Evolutionary conservation across 2,888 invertebrate genomes (phyloP), one percentile per base, ranked within the genome.

Genomic region (Drosophila niveifrons): DNA sequence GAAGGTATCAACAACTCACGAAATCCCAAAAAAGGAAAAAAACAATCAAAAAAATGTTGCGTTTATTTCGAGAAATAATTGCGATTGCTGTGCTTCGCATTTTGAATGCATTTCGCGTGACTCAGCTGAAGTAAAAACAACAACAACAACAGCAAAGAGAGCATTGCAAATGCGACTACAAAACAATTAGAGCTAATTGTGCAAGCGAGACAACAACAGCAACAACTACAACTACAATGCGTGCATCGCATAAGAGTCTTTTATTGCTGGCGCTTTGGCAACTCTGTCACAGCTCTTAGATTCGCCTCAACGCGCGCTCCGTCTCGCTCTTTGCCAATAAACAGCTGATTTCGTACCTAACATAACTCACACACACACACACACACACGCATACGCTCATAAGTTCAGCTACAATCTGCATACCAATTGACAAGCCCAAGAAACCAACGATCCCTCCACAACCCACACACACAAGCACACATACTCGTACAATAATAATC

Each of bases 131-230:
- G 15, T 44, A 57, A 44, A 17, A 61, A 10, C 44, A 56, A 48
- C 39, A 55, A 39, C 36, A 66, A 23, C 55, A 44, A 44, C 47
- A 59, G 59, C 59, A 75, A 51, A 47, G 28, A 52, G 41, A 59
- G 63, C 59, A 76, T 72, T 67, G 68, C 80, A 83, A 82, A 82
- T 85, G 86, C 63, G 76, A 73, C 73, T 58, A 46, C 73, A 73
- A 86, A 83, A 80, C 86, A 82, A 82, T 82, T 82, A 80, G 56
- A 47, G 71, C 67, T 77, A 74, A 80, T 74, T 77, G 71, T 80
- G 77, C 53, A 65, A 80, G 67, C 58, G 74, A 74, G 65, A 74
- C 51, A 34, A 31, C 72, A 59, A 56, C 52, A 62, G 23, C 29
- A 43, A 50, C 50, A 70, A 48, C 39, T 43, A 46, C 56, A 67